phyloP scores from a whole-genome alignment of 2,113 vertebrate species.

The Brachyhypopomus occidentalis region DNA sequence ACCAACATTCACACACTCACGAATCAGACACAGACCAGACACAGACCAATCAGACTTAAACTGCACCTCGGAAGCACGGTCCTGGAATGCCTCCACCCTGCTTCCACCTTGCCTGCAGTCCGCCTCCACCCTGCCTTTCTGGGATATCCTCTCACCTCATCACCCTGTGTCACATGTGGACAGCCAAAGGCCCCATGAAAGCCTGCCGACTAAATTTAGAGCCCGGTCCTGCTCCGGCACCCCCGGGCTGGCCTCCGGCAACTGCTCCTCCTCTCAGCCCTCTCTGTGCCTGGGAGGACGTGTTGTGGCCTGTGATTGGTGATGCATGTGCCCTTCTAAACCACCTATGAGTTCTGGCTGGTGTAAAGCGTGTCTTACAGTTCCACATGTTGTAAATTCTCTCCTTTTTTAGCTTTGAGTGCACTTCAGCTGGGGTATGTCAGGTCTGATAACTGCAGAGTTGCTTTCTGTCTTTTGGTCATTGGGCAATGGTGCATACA shows the following conservation, averaged over 20 bases:
- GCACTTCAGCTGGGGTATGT: background rate
- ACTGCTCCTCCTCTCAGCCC: slow-evolving; percentile 56
- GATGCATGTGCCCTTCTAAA: too few relatives aligned
- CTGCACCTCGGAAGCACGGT: background rate
- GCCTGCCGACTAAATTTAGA: slow-evolving; percentile 61
- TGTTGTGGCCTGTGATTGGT: too few relatives aligned
- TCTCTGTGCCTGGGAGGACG: background rate
- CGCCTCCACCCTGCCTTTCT: slow-evolving; percentile 42
- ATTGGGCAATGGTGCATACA: background rate
- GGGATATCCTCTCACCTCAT: slow-evolving; percentile 40
- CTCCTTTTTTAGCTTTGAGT: background rate
- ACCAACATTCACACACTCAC: background rate
- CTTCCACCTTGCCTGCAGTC: slow-evolving; percentile 40
- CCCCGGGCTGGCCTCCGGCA: slow-evolving; percentile 48
- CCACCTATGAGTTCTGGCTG: background rate
- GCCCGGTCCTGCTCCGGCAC: slow-evolving; percentile 32
- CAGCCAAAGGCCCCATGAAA: slow-evolving; percentile 34
- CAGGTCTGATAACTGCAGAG: background rate
- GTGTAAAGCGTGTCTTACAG: background rate
- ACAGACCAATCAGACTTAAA: background rate
- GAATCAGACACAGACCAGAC: background rate
- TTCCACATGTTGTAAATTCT: background rate
- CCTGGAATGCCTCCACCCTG: slow-evolving; percentile 19
- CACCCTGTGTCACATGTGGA: slow-evolving; percentile 44
- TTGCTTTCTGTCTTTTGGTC: background rate